Conservation (phyloP, 2,888 invertebrate species). For the Acrobasis repandana region DNA sequence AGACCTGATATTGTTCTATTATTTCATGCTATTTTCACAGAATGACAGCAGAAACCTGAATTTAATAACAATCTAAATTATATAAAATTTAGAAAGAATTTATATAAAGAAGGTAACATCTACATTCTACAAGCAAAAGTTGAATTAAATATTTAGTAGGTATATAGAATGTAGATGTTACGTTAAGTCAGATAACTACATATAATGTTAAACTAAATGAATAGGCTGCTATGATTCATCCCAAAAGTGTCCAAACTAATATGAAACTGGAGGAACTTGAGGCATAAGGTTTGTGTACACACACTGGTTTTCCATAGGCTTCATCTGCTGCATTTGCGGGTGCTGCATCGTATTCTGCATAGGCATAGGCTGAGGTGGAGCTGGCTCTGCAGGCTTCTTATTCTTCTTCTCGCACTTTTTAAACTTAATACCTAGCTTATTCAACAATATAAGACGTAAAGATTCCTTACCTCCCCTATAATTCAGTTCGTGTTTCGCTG, state of each 20-base stretch:
- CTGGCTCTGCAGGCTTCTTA: constrained; percentile 62
- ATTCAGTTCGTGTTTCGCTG: constrained; percentile 70
- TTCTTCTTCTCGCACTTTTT: constrained; percentile 77
- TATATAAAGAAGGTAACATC: no score
- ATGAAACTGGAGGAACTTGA: constrained; percentile 71
- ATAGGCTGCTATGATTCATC: neutral
- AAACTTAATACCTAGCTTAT: constrained; percentile 75
- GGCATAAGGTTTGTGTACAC: constrained; percentile 71
- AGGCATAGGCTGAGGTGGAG: constrained; percentile 38
- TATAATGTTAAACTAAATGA: neutral
- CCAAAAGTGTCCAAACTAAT: constrained; percentile 37
- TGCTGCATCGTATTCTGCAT: constrained; percentile 31
- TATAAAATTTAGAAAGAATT: no score
- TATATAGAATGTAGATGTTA: no score
- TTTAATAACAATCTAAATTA: no score
- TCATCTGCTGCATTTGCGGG: constrained; percentile 49
- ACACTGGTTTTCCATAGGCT: constrained; percentile 67
- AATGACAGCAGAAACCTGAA: no score
- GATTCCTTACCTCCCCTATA: constrained; percentile 74
- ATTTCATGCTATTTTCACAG: no score
- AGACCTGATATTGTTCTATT: no score
- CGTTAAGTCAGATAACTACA: no score
- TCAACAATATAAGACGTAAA: constrained; percentile 67
- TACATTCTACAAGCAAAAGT: no score
- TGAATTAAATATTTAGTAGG: no score